Evolutionary conservation across 2,888 invertebrate species (phyloP), one percentile per base, ranked within the genome.

Genomic region (Xylocampa areola): DNA sequence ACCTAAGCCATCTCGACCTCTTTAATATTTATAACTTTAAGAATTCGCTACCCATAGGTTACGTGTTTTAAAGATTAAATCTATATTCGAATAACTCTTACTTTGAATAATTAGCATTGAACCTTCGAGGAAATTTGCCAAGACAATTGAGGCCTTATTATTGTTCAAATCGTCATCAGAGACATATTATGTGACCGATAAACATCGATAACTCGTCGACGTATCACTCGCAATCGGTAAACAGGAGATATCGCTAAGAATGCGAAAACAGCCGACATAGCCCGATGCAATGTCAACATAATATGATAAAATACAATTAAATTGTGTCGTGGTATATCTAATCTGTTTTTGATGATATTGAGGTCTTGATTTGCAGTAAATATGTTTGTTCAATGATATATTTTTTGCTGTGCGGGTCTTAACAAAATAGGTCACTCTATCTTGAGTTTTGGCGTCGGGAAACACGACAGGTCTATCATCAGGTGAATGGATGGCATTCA

Each of bases 131-230:
- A 64, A 49, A 70, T 52, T 70, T 16, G 45, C 44, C 13, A 55
- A 64, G 49, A 49, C 70, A 65, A 65, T 64, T 53, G 54, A 43
- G 47, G 30, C 33, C 39, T n/a, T n/a, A n/a, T n/a, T n/a, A n/a
- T n/a, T n/a, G n/a, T n/a, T n/a, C n/a, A 16, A 21, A 19, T 32
- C 19, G n/a, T 36, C 4, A 21, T 14, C 29, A 45, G 41, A 53
- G 33, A 71, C 44, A 36, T 32, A 48, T 8, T 36, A 4, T 51
- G 29, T 75, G 79, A 79, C 77, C 77, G 77, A 77, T 77, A 76
- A 64, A 58, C 37, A 39, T 14, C 17, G 13, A 58, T 66, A 76
- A 76, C 63, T 59, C 10, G 19, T 59, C 10, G 19, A 35, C 30
- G 10, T 66, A 71, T 69, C 65, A 17, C 32, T 61, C 48, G 60